Evolutionary conservation across 2,113 vertebrate species (phyloP), one percentile per base, ranked within the genome.

Genomic region (Hypomesus transpacificus): DNA sequence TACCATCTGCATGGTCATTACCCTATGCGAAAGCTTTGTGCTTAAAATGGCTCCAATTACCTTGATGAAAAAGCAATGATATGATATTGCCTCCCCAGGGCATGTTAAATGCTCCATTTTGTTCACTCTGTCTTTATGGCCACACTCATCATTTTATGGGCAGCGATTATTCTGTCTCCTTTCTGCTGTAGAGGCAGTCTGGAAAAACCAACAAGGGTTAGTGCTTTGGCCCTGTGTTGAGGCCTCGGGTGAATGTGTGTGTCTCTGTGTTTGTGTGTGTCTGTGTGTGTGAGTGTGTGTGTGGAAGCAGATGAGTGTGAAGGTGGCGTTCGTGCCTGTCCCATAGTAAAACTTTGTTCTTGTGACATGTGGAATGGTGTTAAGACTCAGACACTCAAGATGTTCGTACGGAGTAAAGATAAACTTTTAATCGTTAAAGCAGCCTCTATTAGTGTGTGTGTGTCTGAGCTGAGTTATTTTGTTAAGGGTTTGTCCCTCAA

Each of bases 331-430:
- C 24, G 26, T 59, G 65, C 72, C 75, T 66, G 54, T 69, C 24
- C 22, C 16, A 11, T 21, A 53, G n/a, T 53, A 34, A 57, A 56
- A n/a, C 7, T 17, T 52, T 76, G 65, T 70, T 85, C 78, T 26
- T 63, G 68, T 81, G 76, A 80, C 67, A 70, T 22, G 16, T 75
- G 59, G 81, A 81, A 85, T 82, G 79, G 76, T 71, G 79, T 70
- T 77, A 81, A 82, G 67, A 79, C 39, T 51, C 50, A 2, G 14
- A 75, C 72, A 75, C 70, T 59, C 46, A 46, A 8, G 8, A 8
- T 46, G 39, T 46, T 11, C 0, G 9, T 11, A 46, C 62, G 39
- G 74, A 72, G n/a, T 88, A 83, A 75, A 84, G 81, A 80, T 87
- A 85, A 83, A 82, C 75, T 39, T 68, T 68, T 60, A 22, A 70